phyloP scores from a whole-genome alignment of 1,140 invertebrate genomes.

The Ceratosolen solmsi region DNA sequence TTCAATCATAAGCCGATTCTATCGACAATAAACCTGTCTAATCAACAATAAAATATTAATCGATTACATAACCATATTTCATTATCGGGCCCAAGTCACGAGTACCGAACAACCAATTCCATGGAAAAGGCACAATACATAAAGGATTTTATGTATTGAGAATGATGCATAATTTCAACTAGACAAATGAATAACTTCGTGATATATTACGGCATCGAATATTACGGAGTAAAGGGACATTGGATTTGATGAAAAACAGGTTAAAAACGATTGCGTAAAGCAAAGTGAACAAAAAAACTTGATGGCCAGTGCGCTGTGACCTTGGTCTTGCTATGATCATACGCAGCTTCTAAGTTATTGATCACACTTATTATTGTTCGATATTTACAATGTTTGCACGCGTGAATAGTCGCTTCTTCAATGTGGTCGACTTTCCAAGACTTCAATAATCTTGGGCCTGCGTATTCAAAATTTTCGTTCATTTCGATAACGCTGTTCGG shows the following conservation, averaged over 20 bases:
- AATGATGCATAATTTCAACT: slow-evolving; percentile 19
- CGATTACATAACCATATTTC: background rate
- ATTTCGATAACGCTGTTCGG: no score
- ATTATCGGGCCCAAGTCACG: background rate
- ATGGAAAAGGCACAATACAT: background rate
- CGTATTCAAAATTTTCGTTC: no score
- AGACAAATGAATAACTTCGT: background rate
- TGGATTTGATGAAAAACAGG: slow-evolving; percentile 23
- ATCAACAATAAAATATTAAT: slow-evolving; percentile 16
- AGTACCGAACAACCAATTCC: background rate
- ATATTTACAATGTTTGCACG: no score
- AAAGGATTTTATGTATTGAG: background rate
- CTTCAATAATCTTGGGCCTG: no score
- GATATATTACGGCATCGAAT: background rate
- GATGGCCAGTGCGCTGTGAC: slow-evolving; percentile 59
- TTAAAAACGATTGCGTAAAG: slow-evolving; percentile 47
- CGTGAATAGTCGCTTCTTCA: no score
- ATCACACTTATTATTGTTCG: slow-evolving; percentile 21
- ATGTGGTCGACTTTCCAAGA: no score
- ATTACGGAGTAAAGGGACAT: background rate
- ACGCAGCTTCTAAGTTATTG: slow-evolving; percentile 49
- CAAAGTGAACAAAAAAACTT: slow-evolving; percentile 48
- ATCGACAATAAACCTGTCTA: slow-evolving; percentile 12
- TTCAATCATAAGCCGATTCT: background rate
- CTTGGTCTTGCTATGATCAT: slow-evolving; percentile 60